These are phyloP conservation scores for Spilogale gracilis DNA, from an alignment of 2,113 vertebrate species.

Conservation along the genomic window DNA sequence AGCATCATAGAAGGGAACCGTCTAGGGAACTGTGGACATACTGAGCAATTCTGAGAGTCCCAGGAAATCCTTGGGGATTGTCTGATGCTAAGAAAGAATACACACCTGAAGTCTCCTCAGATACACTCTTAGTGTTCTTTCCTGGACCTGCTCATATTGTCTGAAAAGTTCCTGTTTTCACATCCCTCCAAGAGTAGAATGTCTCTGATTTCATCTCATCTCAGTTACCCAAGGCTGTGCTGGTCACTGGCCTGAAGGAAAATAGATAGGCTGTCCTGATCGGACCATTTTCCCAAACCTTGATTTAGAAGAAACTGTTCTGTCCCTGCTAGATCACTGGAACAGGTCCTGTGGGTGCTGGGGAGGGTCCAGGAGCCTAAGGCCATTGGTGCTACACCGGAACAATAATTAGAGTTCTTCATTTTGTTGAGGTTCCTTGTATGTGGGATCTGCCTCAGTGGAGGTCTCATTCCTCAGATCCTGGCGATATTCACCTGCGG, in stretches of 20 bases:
- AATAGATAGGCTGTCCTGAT: not conserved
- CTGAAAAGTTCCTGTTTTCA: not conserved
- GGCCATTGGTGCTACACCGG: too few relatives aligned
- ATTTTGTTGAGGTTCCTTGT: not conserved
- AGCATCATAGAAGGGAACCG: not conserved
- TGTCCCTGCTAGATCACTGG: not conserved
- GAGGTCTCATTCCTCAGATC: not conserved
- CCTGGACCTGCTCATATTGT: not conserved
- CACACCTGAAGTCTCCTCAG: not conserved
- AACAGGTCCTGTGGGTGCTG: not conserved
- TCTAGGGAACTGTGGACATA: not conserved
- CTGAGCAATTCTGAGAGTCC: not conserved
- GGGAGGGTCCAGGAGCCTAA: not conserved
- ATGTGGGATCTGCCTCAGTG: too few relatives aligned
- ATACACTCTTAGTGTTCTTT: not conserved
- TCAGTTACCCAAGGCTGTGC: not conserved
- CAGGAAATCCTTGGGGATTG: not conserved
- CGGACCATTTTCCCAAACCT: not conserved
- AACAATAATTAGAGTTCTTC: not conserved
- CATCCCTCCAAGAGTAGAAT: not conserved
- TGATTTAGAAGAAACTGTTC: conserved; percentile 12
- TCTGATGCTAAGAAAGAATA: not conserved
- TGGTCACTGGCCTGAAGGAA: not conserved
- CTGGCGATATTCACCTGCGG: not conserved
- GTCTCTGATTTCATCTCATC: not conserved